Base-by-base conservation (phyloP, 2,888 invertebrate genomes). In the Campoletis raptor region DNA sequence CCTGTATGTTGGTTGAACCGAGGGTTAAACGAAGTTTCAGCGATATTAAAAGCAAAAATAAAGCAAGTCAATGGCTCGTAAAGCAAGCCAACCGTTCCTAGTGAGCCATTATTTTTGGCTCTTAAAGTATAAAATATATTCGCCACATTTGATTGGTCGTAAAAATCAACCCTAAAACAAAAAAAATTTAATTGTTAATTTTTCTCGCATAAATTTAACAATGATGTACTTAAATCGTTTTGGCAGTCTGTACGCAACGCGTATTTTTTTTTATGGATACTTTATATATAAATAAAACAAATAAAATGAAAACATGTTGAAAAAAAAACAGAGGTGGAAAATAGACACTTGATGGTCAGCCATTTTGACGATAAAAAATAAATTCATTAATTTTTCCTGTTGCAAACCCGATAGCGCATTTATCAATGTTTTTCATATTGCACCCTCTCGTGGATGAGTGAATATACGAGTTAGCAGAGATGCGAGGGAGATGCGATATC, bases 401-500 rank as follows among this genome's bases (percentile, higher is more conserved):
- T 52, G 64, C 9, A 66, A 72, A 64, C 45, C 40, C 64, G 64
- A 76, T 66, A 72, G n/a, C 37, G 18, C 81, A 12, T 85, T 85
- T 72, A 77, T 85, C 81, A 72, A 9, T 54, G 61, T 77, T 81
- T 78, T 81, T 40, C 69, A 64, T 81, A 70, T 81, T 77, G 40
- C 70, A 30, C 45, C 37, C 30, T 64, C 21, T 24, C 64, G 36
- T 21, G 66, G 42, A 30, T n/a, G 36, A 61, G 30, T 42, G 76
- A 36, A 82, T 76, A 67, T 36, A 64, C 66, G 42, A 5, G 66
- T 40, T 12, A 54, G 45, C 69, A 86, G 85, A 85, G 84, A 85
- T 82, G 10, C 21, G 80, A 73, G 85, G 88, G 86, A 81, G 90
- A 12, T 24, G 48, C 21, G 86, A 90, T 90, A 90, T 90, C 89